Percentiles rank a stretch among this genome's conserved stretches.
These are phyloP conservation scores for Notarius quadriscutis DNA, from an alignment of 2,113 vertebrate genomes.

Conservation along the genomic window DNA sequence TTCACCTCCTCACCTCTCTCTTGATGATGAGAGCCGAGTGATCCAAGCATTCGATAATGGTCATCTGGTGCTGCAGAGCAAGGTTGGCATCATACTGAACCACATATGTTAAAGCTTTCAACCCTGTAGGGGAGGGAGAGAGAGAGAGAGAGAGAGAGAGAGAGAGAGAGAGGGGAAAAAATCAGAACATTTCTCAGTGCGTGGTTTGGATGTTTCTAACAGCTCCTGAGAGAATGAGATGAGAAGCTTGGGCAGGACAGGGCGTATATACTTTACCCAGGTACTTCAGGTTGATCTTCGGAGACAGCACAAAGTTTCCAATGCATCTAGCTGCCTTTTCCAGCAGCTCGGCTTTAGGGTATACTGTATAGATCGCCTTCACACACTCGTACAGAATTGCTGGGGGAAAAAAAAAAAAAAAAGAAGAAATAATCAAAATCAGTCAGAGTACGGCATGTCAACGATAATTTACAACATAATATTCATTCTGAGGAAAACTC, in stretches of 20 bases:
- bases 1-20: constrained; percentile 78
- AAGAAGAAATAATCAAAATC: neutral
- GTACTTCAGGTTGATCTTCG: constrained; percentile 97
- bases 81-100: constrained; percentile 92
- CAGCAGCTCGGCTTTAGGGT: constrained; percentile 89
- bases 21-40: constrained; percentile 94
- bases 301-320: constrained; percentile 93
- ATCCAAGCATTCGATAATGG: constrained; percentile 96
- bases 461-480: neutral
- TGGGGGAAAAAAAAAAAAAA: constrained; percentile 57
- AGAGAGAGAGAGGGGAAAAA: neutral
- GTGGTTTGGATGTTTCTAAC: neutral
- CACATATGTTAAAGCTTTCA: constrained; percentile 94
- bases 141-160: neutral
- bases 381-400: constrained; percentile 97
- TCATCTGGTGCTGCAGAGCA: constrained; percentile 96
- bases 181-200: neutral
- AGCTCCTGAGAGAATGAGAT: neutral
- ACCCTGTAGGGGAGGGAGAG: constrained; percentile 70
- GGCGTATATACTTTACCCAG: constrained; percentile 78
- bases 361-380: constrained; percentile 90
- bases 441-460: neutral
- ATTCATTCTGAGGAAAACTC: constrained; percentile 3
- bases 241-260: fast-evolving
- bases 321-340: constrained; percentile 96